These are phyloP conservation scores for Cryptosula pallasiana DNA, from an alignment of 2,888 invertebrate species.

Conservation along the genomic window DNA sequence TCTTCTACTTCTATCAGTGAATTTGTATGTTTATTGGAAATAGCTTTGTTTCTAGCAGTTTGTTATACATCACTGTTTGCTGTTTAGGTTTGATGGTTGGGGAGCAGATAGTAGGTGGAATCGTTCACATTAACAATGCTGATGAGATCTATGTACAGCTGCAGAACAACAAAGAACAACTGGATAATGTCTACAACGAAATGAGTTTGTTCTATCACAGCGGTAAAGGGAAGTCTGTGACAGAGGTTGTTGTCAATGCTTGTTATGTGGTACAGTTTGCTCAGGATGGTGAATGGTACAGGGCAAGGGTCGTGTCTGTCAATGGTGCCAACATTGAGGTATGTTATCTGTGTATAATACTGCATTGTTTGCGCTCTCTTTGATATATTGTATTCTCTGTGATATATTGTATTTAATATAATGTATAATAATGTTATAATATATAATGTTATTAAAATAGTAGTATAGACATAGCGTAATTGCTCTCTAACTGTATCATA, in stretches of 20 bases:
- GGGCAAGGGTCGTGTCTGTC: not conserved
- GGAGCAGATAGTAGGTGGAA: conserved; percentile 26
- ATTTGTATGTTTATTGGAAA: too few species aligned
- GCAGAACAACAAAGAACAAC: conserved; percentile 53
- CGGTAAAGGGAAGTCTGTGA: conserved; percentile 22
- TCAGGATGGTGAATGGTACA: conserved; percentile 7
- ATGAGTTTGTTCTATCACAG: conserved; percentile 52
- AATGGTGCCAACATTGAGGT: not conserved
- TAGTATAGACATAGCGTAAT: too few species aligned
- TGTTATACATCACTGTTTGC: too few species aligned
- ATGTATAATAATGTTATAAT: too few species aligned
- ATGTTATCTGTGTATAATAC: too few species aligned
- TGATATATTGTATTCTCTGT: too few species aligned
- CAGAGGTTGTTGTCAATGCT: not conserved
- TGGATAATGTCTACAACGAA: conserved; percentile 54
- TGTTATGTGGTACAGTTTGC: conserved; percentile 4
- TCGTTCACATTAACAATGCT: conserved; percentile 62
- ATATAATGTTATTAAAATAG: too few species aligned
- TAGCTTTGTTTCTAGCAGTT: too few species aligned
- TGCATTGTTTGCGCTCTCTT: too few species aligned
- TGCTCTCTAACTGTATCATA: too few species aligned
- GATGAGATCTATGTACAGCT: conserved; percentile 64
- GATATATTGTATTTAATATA: too few species aligned
- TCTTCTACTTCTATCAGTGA: too few species aligned
- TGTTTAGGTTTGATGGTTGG: not conserved